Evolutionary conservation across 2,797 vertebrate species (phyloP).

Genomic region (Melanotaenia trifasciata): DNA sequence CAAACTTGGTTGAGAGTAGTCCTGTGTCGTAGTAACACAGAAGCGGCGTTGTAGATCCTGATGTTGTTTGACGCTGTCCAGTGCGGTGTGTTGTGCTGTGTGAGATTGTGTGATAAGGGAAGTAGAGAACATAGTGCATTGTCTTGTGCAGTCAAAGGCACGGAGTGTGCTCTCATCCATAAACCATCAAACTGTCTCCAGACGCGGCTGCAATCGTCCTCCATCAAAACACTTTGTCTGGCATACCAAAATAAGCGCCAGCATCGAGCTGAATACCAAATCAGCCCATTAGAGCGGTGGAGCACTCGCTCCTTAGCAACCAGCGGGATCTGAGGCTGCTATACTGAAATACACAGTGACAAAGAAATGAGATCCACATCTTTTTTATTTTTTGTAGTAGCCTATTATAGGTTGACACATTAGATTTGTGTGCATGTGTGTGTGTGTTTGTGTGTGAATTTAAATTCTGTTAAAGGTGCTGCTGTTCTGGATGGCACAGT

Average conservation of each 20-base stretch:
- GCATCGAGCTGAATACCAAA: constrained; percentile 97
- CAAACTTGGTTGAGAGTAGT: constrained; percentile 63
- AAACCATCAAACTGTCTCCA: constrained; percentile 95
- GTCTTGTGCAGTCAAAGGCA: constrained; percentile 91
- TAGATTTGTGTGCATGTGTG: constrained; percentile 31
- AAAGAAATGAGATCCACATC: constrained; percentile 82
- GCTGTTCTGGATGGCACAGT: constrained; percentile 54
- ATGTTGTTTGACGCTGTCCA: constrained; percentile 81
- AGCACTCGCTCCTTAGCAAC: constrained; percentile 98
- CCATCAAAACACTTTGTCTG: constrained; percentile 99
- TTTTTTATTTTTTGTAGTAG: constrained; percentile 41
- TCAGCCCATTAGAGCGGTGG: constrained; percentile 96
- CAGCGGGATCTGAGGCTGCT: constrained; percentile 90
- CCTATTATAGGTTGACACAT: constrained; percentile 66
- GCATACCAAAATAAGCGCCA: constrained; percentile 99
- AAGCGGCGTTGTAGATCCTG: constrained; percentile 68
- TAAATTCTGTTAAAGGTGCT: constrained; percentile 72
- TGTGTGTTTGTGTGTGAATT: constrained; percentile 20
- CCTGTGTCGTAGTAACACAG: constrained; percentile 52
- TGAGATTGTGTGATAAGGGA: constrained; percentile 78
- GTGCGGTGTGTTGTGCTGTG: constrained; percentile 72
- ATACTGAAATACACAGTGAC: constrained; percentile 88
- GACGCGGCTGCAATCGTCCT: constrained; percentile 98
- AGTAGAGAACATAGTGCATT: constrained; percentile 86
- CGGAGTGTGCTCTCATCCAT: constrained; percentile 92